Evolutionary conservation across 2,797 vertebrate species (phyloP).

Genomic region (Bradypodion ventrale): DNA sequence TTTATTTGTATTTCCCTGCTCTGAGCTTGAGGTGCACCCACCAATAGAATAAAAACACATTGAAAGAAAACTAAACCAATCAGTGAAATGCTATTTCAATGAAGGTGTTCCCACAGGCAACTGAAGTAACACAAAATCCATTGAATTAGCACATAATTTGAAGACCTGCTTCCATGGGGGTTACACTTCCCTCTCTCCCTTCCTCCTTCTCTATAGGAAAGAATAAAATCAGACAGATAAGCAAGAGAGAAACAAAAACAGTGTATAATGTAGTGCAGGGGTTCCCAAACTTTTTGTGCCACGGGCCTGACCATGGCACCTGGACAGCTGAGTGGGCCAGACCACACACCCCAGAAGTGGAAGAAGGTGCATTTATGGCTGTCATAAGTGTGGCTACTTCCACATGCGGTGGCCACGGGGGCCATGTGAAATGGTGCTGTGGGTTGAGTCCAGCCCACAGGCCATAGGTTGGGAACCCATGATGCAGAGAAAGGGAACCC

Average conservation of each 20-base stretch:
- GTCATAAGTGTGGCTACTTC: too few species aligned
- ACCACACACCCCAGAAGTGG: too few species aligned
- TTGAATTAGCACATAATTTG: constrained; percentile 33
- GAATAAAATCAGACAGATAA: constrained; percentile 19
- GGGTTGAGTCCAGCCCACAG: too few species aligned
- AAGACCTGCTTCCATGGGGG: constrained; percentile 24
- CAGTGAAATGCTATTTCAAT: neutral
- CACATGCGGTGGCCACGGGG: too few species aligned
- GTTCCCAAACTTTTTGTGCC: too few species aligned
- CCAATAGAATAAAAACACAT: neutral
- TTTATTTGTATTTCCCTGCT: constrained; percentile 5
- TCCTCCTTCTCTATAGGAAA: constrained; percentile 22
- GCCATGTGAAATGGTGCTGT: too few species aligned
- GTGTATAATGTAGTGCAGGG: constrained; percentile 30
- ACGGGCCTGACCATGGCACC: too few species aligned
- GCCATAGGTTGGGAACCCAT: too few species aligned
- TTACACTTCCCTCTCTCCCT: too few species aligned
- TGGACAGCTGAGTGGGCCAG: too few species aligned
- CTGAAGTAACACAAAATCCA: neutral
- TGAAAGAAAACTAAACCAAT: neutral
- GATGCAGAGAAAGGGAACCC: constrained; percentile 34
- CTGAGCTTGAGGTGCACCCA: neutral
- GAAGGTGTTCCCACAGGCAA: neutral
- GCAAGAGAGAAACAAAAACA: constrained; percentile 3
- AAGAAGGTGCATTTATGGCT: too few species aligned